Conservation (phyloP, 2,113 vertebrate species). For the Alligator mississippiensis region DNA sequence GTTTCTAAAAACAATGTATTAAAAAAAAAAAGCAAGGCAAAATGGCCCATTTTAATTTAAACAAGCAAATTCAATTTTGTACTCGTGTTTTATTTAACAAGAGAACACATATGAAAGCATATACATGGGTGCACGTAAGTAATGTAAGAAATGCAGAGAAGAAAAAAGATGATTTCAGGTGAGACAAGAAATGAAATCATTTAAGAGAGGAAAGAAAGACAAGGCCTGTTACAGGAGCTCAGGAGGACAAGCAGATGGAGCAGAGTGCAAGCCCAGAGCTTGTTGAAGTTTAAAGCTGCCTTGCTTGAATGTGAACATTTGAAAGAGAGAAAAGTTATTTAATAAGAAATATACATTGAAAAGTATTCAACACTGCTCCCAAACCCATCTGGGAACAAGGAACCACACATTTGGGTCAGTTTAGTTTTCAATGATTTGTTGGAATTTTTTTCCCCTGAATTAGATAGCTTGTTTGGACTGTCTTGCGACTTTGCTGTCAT, state of each 20-base stretch:
- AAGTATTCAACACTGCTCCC: not conserved
- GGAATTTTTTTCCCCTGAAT: not conserved
- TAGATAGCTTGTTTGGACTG: not conserved
- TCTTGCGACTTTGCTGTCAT: not conserved
- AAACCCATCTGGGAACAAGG: not conserved
- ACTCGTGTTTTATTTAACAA: not conserved
- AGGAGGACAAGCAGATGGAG: not conserved
- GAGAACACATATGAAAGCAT: not conserved
- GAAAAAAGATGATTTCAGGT: not conserved
- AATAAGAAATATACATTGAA: not conserved
- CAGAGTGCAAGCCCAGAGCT: not conserved
- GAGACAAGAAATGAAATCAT: not conserved
- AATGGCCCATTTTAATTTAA: not conserved
- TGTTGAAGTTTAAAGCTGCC: not conserved
- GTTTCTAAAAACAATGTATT: not conserved
- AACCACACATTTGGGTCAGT: not conserved
- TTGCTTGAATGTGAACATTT: not conserved
- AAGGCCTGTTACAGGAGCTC: not conserved
- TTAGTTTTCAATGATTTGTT: not conserved
- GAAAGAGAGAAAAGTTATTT: not conserved
- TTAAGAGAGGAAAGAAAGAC: not conserved
- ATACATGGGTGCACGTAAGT: not conserved
- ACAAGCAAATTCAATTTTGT: not conserved
- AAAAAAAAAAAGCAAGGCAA: rapidly evolving
- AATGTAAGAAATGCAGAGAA: not conserved